These are phyloP conservation scores for Xanthia icteritia DNA, from an alignment of 2,888 invertebrate species.

Conservation along the genomic window DNA sequence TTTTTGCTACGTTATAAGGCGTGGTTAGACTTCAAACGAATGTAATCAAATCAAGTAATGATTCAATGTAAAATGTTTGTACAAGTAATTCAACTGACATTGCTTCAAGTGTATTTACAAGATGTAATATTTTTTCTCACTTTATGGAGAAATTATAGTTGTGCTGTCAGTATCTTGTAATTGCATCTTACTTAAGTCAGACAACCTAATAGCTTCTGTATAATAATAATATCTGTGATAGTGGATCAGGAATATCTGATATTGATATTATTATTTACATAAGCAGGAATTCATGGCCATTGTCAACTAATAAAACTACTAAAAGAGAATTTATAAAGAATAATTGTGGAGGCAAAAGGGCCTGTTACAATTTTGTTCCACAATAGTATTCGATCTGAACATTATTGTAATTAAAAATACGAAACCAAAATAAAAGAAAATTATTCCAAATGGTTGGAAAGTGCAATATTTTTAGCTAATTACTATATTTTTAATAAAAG, in stretches of 20 bases:
- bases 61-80: constrained; percentile 15
- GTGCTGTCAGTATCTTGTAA: constrained; percentile 1
- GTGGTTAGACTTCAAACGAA: not conserved
- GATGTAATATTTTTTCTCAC: not conserved
- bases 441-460: constrained; percentile 30
- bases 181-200: constrained; percentile 2
- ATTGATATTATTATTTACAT: constrained; percentile 12
- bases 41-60: constrained; percentile 3
- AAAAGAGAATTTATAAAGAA: not conserved
- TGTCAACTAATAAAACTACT: constrained; percentile 9
- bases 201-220: not conserved
- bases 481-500: constrained; percentile 23
- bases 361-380: not conserved
- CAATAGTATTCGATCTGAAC: constrained; percentile 1
- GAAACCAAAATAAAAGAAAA: constrained; percentile 40
- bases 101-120: not conserved
- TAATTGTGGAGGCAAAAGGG: not conserved
- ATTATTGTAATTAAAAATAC: constrained; percentile 1
- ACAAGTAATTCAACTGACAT: constrained; percentile 27
- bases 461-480: constrained; percentile 64
- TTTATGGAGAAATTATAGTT: not conserved
- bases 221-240: constrained; percentile 10
- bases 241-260: not conserved
- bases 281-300: constrained; percentile 16
- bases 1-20: not conserved